Evolutionary conservation across 2,888 invertebrate genomes (phyloP).

Genomic region (Bombylius discolor): DNA sequence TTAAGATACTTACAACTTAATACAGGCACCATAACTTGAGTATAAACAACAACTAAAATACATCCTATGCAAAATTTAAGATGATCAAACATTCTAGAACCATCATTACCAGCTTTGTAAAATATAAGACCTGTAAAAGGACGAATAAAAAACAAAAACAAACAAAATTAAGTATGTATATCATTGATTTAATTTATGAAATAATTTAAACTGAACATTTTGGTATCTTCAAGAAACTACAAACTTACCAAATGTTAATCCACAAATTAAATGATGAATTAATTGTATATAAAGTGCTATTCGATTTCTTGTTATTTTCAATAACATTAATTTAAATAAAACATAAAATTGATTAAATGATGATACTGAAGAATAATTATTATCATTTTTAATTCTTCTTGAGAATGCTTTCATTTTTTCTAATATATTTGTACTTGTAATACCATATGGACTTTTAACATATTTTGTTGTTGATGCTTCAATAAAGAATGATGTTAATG

Average conservation of each 20-base stretch:
- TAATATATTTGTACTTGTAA: conserved; percentile 19
- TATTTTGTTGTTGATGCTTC: conserved; percentile 17
- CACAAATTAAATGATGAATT: conserved; percentile 48
- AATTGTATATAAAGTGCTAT: conserved; percentile 48
- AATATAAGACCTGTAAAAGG: conserved; percentile 42
- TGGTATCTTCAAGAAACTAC: too few relatives aligned
- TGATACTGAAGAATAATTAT: conserved; percentile 37
- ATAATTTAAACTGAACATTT: neutral
- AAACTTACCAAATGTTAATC: conserved; percentile 37
- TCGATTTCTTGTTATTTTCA: conserved; percentile 45
- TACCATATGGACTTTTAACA: conserved; percentile 2
- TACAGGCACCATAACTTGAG: conserved; percentile 55
- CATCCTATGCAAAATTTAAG: conserved; percentile 53
- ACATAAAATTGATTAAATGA: conserved; percentile 46
- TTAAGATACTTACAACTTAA: conserved; percentile 46
- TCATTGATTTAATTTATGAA: neutral
- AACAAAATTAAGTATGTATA: neutral
- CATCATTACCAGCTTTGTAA: conserved; percentile 49
- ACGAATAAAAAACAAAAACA: conserved; percentile 6
- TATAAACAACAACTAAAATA: conserved; percentile 52
- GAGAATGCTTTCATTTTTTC: conserved; percentile 42
- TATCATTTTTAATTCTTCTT: conserved; percentile 30
- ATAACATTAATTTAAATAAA: conserved; percentile 45
- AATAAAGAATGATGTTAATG: conserved; percentile 30
- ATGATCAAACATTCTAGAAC: conserved; percentile 53